Conservation (phyloP, 1,140 invertebrate genomes). For the Halictus rubicundus region DNA sequence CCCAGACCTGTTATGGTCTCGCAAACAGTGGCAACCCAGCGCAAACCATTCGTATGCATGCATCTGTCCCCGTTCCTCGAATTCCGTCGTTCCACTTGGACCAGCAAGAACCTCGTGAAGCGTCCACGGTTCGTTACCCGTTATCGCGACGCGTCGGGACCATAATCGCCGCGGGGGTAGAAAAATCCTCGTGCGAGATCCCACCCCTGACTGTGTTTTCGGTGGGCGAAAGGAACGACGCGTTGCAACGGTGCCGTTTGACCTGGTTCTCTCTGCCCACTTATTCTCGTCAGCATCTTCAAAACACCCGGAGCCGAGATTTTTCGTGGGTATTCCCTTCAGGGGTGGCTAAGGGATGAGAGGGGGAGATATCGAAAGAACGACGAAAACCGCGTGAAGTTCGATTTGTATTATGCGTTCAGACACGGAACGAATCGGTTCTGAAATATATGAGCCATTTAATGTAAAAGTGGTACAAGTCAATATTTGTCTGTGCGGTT, state of each 20-base stretch:
- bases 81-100: not conserved
- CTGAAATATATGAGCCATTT: too few relatives aligned
- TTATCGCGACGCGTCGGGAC: not conserved
- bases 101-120: slow-evolving; percentile 8
- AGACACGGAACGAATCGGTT: too few relatives aligned
- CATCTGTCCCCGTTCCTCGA: not conserved
- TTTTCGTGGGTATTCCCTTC: slow-evolving; percentile 26
- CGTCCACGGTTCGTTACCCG: slow-evolving; percentile 19
- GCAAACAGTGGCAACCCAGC: not conserved
- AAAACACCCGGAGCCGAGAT: slow-evolving; percentile 49
- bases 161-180: not conserved
- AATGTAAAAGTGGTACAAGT: too few relatives aligned
- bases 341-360: not conserved
- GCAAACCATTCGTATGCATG: not conserved
- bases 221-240: not conserved
- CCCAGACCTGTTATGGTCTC: too few relatives aligned
- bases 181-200: not conserved
- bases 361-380: too few relatives aligned
- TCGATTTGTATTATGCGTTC: too few relatives aligned
- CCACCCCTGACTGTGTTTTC: not conserved
- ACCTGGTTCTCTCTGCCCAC: slow-evolving; percentile 34
- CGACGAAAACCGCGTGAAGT: too few relatives aligned
- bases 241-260: slow-evolving; percentile 38
- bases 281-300: slow-evolving; percentile 37
- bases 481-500: too few relatives aligned